These are phyloP conservation scores for Phoenoteleia sp. DNA, from an alignment of 2,888 invertebrate genomes.

Conservation along the genomic window DNA sequence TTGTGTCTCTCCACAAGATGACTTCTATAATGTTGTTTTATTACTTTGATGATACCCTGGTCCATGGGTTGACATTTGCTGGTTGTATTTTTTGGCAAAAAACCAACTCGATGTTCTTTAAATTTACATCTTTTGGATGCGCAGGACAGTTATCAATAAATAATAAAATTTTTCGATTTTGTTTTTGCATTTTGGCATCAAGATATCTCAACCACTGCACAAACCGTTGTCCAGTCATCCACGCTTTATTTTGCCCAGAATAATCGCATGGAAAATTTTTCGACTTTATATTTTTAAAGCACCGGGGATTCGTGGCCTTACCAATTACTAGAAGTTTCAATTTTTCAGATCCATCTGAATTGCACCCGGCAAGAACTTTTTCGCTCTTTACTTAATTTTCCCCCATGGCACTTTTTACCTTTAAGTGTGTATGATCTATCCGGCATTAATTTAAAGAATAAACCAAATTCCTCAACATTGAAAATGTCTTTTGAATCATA, in stretches of 20 bases:
- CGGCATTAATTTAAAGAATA: constrained; percentile 75
- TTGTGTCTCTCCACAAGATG: neutral
- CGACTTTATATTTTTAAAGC: no score
- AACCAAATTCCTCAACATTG: constrained; percentile 77
- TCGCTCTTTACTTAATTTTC: constrained; percentile 81
- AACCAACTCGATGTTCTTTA: constrained; percentile 76
- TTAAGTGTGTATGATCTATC: constrained; percentile 77
- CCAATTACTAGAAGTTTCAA: constrained; percentile 79
- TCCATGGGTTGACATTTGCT: constrained; percentile 35
- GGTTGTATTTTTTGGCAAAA: constrained; percentile 31
- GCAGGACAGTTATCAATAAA: constrained; percentile 81
- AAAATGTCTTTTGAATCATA: constrained; percentile 68
- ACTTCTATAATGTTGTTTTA: constrained; percentile 16
- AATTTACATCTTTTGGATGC: constrained; percentile 75
- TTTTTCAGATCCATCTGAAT: constrained; percentile 80
- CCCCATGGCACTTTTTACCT: constrained; percentile 79
- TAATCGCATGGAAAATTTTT: constrained; percentile 77
- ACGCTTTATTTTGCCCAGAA: constrained; percentile 79
- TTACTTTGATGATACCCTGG: constrained; percentile 29
- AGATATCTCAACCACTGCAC: constrained; percentile 67
- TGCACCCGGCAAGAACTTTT: constrained; percentile 79
- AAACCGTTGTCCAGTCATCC: constrained; percentile 82
- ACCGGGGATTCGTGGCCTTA: constrained; percentile 79
- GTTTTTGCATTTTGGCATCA: constrained; percentile 75
- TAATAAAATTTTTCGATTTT: constrained; percentile 77